A percentile compares a stretch with the other conserved stretches of the same genome.
Conservation (phyloP, 2,797 vertebrate species). For the Sebastes cheni region DNA sequence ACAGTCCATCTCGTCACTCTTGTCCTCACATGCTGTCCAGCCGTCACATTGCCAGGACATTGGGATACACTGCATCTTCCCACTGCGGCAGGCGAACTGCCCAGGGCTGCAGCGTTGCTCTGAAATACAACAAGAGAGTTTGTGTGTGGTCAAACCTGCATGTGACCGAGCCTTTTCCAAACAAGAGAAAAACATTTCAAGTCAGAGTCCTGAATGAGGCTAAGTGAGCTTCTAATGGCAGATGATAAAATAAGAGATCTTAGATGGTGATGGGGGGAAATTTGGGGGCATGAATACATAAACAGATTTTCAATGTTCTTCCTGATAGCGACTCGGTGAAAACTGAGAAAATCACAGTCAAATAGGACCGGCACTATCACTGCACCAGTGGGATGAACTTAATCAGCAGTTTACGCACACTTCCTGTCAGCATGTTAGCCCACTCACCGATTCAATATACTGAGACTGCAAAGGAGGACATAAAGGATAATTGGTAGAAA, state of each 20-base stretch:
- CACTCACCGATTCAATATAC: background rate
- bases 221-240: background rate
- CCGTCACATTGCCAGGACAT: conserved; percentile 95
- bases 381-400: background rate
- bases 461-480: background rate
- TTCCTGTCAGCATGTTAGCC: background rate
- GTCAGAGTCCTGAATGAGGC: background rate
- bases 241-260: background rate
- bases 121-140: conserved; percentile 69
- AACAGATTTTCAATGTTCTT: background rate
- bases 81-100: conserved; percentile 95
- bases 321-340: background rate
- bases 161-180: background rate
- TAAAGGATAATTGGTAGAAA: background rate
- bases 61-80: conserved; percentile 97
- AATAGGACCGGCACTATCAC: background rate
- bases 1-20: conserved; percentile 96
- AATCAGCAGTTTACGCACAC: background rate
- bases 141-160: conserved; percentile 37
- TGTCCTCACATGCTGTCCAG: conserved; percentile 94
- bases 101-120: conserved; percentile 92
- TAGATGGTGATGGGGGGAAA: background rate
- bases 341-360: background rate
- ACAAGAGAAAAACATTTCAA: conserved; percentile 13
- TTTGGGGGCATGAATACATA: background rate